Base-by-base conservation (phyloP, 2,113 vertebrate species). In the Morone saxatilis region DNA sequence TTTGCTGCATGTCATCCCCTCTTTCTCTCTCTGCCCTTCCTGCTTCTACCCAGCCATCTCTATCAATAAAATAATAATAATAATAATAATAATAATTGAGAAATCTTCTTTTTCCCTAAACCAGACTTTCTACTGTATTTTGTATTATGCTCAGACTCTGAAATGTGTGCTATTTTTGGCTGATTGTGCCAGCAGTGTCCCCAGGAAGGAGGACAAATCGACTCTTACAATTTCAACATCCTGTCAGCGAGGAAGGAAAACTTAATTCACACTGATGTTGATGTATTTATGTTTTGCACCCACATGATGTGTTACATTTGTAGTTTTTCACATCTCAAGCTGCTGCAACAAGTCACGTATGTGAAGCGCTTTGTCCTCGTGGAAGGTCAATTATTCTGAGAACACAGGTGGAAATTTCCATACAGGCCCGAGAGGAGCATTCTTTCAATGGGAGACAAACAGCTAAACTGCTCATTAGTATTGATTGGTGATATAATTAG, bases 151-250 rank as follows among this genome's bases (percentile, higher is more conserved):
- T 43, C 53, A 48, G 43, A 50, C 59, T 22, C 45, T 38, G 31
- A 45, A 17, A 50, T 13, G 22, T 4, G 5, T 53, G 65, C 80
- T 78, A 70, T 68, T 53, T 76, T 61, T 75, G 51, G 56, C 68
- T 72, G 76, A 81, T 65, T 57, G 65, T 71, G 25, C 11, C 60
- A 25, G 53, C 63, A 54, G 57, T 41, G 45, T 11, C n/a, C 40
- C 14, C 54, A 53, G 71, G 76, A 88, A 66, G 67, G 41, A 84
- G 70, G 56, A 80, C n/a, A 62, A 68, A 81, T 11, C 19, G 54
- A 60, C 20, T 51, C 48, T 62, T 63, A 43, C 31, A 12, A 5
- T 70, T 60, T 70, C 69, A 59, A 10, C 78, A 59, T 81, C 59
- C 48, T 76, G 73, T 61, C 56, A 47, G 50, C 7, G 0, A 60